Conservation (phyloP, 1,140 invertebrate genomes). For the Metaphire vulgaris region DNA sequence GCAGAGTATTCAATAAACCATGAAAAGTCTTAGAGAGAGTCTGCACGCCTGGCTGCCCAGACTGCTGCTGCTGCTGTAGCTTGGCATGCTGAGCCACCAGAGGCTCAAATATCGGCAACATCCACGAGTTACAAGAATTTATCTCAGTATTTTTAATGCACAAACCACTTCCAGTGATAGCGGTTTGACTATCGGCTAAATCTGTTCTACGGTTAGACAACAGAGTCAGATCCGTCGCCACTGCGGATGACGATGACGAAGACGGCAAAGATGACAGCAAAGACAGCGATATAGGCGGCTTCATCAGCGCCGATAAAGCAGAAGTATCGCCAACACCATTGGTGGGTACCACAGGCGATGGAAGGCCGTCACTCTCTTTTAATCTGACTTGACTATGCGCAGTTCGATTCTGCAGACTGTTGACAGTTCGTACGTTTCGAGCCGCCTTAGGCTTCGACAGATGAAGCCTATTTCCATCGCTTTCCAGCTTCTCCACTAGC, state of each 20-base stretch:
- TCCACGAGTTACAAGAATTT: background rate
- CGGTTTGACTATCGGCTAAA: background rate
- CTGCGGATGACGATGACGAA: too few species aligned
- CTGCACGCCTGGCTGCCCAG: background rate
- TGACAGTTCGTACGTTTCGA: conserved; percentile 35
- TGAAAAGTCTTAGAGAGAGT: background rate
- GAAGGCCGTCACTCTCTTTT: background rate
- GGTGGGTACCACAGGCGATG: background rate
- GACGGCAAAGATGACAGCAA: background rate
- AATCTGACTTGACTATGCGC: background rate
- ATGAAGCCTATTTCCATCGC: conserved; percentile 41
- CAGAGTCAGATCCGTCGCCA: background rate
- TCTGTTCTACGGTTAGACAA: too few species aligned
- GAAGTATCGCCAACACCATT: background rate
- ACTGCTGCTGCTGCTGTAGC: too few species aligned
- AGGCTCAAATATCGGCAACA: background rate
- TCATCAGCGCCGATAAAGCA: background rate
- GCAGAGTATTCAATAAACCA: background rate
- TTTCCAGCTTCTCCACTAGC: conserved; percentile 48
- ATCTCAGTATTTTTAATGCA: background rate
- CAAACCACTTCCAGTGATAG: background rate
- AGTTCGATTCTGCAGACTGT: background rate
- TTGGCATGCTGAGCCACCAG: background rate
- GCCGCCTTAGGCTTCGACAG: conserved; percentile 30
- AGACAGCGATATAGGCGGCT: background rate